Evolutionary conservation across 2,888 invertebrate species (phyloP), one percentile per base, ranked within the genome.

Genomic region (Elegia similella): DNA sequence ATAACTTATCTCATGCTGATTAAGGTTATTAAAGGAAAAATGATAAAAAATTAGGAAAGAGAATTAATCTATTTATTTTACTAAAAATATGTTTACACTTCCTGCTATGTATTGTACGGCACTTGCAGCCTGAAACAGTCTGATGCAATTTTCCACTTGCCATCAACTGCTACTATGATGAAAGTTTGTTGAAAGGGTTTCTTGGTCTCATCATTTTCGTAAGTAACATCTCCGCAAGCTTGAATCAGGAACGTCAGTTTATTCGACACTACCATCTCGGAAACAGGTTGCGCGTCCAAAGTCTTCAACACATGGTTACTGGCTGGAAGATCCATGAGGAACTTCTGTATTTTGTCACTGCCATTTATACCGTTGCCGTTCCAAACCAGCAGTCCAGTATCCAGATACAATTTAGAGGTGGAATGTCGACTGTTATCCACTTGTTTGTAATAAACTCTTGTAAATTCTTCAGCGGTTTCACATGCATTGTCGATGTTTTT

Each of bases 71-170:
- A 23, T 48, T 48, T 52, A 38, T 16, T 52, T 15, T 53, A 30
- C 42, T 47, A 6, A 38, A 32, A 46, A 52, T 8, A 47, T 42
- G n/a, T 47, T 56, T 56, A 61, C 42, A 29, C 15, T 8, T 16
- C 23, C 16, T 43, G n/a, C 62, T 74, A 82, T 58, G 68, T 78
- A 43, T 67, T 82, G 59, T 85, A 86, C 0, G 90, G 90, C 17
- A 89, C 96, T 90, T 97, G 96, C 67, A 96, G 92, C 74, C 98
- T 92, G 72, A 97, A 97, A 70, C 95, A 95, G 78, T 98, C 98
- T 46, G 96, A 96, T 10, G 96, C 97, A 67, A 98, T 96, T 87
- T 98, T 98, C 98, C 98, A 98, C 77, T 97, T 97, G 66, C 97
- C 96, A 13, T 95, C 96, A 62, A 96, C 94, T 6, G 97, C 96